Base-by-base conservation (phyloP, 2,888 invertebrate species). In the Helleia helle region DNA sequence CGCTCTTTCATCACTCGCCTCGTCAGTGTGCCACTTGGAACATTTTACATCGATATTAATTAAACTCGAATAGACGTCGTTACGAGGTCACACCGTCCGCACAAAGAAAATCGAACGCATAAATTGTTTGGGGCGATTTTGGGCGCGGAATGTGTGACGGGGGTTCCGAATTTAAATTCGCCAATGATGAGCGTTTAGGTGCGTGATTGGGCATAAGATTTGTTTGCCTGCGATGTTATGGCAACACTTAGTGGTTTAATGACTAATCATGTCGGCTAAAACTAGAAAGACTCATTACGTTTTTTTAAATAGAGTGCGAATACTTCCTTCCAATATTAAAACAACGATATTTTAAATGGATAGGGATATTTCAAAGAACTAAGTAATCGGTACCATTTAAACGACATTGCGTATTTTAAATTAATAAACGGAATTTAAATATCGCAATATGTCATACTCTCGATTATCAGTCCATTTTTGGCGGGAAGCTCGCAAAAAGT, bases 151-250 rank as follows among this genome's bases (percentile, higher is more conserved):
- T 12, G 18, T 22, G n/a, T 50, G 38, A 49, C 47, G 59, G 62
- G 69, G 69, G 69, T 64, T 63, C 62, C 52, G 53, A 61, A 68
- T 71, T 72, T 69, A 63, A 71, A 68, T 67, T 64, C 63, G 60
- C 70, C 71, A 71, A 72, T 71, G 59, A 58, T 58, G 53, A 37
- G 18, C 30, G 49, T 42, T 22, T 22, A 5, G 22, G 3, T 22
- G 50, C 54, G 58, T 57, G 63, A 72, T 71, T 70, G 72, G 71
- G 58, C 59, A 12, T 30, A 57, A 52, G 30, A 39, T 46, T 46
- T 40, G 41, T 44, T 40, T 45, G 43, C 44, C 43, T 46, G 39
- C n/a, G 14, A 34, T 42, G 14, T 26, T 8, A 38, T 22, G 22
- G 39, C 36, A n/a, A n/a, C n/a, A n/a, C n/a, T n/a, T n/a, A n/a